Evolutionary conservation across 2,113 vertebrate genomes (phyloP), one percentile per base, ranked within the genome.

Genomic region (Notothenia rossii): DNA sequence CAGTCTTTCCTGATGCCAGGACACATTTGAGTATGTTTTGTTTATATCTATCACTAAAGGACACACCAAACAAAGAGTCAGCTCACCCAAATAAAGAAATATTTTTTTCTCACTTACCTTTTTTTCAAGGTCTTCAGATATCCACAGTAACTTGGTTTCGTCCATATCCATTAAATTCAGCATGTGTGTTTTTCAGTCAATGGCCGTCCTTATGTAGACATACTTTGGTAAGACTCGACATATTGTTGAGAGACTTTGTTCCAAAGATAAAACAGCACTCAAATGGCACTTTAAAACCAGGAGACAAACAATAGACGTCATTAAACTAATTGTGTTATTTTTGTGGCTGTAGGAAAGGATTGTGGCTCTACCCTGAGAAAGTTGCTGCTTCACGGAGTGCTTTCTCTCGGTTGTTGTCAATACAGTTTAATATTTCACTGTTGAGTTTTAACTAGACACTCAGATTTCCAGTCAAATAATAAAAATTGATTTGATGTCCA

Each of bases 391-490:
- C 7, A 18, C 63, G 11, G 22, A 53, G 29, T 67, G 49, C 53
- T 46, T 70, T 25, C 50, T 53, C 17, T 29, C 29, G 29, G 29
- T 3, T 29, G 29, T 29, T 60, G 43, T 45, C 18, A n/a, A 45
- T 10, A 17, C 13, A 65, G 63, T 50, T 45, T 56, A 45, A 14
- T 55, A 45, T 45, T 70, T 70, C n/a, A 46, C 53, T 45, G 9
- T 54, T 15, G 3, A 50, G 65, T 54, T 53, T 40, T 5, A 54
- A 54, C 49, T 54, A 20, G 49, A 46, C 25, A 12, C 36, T 70
- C 51, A 17, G 36, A 55, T 55, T 69, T 45, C 51, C 66, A 10
- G n/a, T 69, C 66, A 68, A 50, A 68, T 29, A 29, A 29, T 29
- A 29, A 29, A 20, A 25, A 68, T 54, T 54, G 29, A 54, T 68